Percentiles rank a stretch among this genome's conserved stretches.
Conservation (phyloP, 2,113 vertebrate species). For the Podilymbus podiceps region DNA sequence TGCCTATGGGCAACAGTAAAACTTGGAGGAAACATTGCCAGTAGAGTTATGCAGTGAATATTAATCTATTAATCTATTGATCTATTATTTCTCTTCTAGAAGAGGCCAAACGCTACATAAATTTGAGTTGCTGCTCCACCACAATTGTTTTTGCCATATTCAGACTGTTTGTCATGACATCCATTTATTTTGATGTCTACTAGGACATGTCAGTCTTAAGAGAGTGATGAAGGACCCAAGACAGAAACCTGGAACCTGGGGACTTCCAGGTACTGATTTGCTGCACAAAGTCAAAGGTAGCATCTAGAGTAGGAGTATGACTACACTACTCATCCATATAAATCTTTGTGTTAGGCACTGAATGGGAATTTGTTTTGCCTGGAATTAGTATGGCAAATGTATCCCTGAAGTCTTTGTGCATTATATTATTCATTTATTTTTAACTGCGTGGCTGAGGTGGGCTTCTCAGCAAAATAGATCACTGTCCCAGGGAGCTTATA, state of each 20-base stretch:
- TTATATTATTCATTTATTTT: background rate
- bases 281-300: background rate
- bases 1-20: background rate
- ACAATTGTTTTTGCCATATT: background rate
- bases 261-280: background rate
- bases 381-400: background rate
- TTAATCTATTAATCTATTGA: background rate
- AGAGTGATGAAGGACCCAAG: background rate
- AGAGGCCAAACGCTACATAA: background rate
- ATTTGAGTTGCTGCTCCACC: background rate
- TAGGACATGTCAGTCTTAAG: background rate
- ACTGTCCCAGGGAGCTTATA: background rate
- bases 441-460: background rate
- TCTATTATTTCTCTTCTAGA: background rate
- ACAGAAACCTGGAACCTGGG: background rate
- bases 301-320: background rate
- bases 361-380: background rate
- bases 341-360: background rate
- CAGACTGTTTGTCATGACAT: background rate
- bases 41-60: background rate
- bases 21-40: background rate
- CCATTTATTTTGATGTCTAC: background rate
- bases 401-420: background rate
- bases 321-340: background rate
- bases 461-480: background rate